Base-by-base conservation (phyloP, 2,888 invertebrate genomes). In the Maniola hyperantus region DNA sequence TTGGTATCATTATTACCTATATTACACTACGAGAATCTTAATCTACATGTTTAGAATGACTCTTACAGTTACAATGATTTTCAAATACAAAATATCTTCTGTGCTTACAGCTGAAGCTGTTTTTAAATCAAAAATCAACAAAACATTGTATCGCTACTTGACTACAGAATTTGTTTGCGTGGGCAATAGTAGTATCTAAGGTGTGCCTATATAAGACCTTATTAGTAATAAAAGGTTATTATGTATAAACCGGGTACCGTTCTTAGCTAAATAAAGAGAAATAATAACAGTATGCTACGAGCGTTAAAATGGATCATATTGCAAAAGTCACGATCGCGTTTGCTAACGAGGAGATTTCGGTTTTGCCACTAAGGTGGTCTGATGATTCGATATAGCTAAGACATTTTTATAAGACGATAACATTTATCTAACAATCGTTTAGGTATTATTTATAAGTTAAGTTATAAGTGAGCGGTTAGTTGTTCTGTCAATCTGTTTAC, bases 281-380 rank as follows among this genome's bases (percentile, higher is more conserved):
- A 59, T 59, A 59, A 46, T 59, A 59, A 59, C 59, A 34, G 46
- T 46, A 15, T 59, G 11, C 34, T 46, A 46, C 18, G 48, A 59
- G 46, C 59, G 33, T 15, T 58, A 58, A 59, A 59, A 46, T 59
- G 33, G 59, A 59, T 59, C 59, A 59, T 59, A 59, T 59, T 59
- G 46, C 59, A 34, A 59, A 48, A 59, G 59, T 59, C 59, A 59
- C 59, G 59, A 59, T 59, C 48, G 11, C 46, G 59, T 48, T 59
- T 48, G 59, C 42, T 59, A 46, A 59, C 59, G 46, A 59, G 59
- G 34, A 59, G 59, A 48, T 59, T 59, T 59, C 33, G 59, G 48
- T 48, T 18, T 34, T 15, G 59, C 59, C 33, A 5, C 48, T 62
- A 26, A 6, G 53, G 53, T 42, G 33, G 18, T 63, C 42, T 46